Percentiles rank a stretch among this genome's conserved stretches.
These are phyloP conservation scores for Ameiurus melas DNA, from an alignment of 2,113 vertebrate species.

Conservation along the genomic window DNA sequence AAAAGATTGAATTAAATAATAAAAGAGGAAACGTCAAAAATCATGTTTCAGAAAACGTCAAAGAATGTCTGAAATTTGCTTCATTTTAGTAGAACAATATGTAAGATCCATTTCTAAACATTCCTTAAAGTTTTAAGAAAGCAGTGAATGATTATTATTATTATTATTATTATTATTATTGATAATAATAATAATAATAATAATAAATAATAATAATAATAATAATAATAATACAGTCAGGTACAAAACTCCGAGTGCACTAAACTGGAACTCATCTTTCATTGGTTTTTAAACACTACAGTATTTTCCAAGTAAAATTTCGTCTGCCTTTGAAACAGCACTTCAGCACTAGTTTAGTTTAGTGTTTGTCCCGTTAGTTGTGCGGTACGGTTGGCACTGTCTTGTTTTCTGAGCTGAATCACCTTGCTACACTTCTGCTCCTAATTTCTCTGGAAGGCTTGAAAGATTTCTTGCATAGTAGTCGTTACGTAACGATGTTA, in stretches of 20 bases:
- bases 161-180: not conserved
- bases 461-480: not conserved
- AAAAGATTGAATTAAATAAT: not conserved
- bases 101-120: conserved; percentile 52
- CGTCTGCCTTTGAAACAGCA: not conserved
- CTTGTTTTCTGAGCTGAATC: not conserved
- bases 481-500: no score
- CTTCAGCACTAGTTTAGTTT: not conserved
- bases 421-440: not conserved
- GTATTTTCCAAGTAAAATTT: not conserved
- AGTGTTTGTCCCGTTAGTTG: not conserved
- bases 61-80: conserved; percentile 44
- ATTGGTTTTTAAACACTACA: not conserved
- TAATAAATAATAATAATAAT: conserved; percentile 67
- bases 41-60: conserved; percentile 49
- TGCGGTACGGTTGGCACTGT: not conserved
- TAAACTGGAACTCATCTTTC: not conserved
- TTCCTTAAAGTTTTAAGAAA: conserved; percentile 72
- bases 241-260: conserved; percentile 19
- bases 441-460: not conserved
- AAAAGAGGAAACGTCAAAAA: conserved; percentile 17
- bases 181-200: no score
- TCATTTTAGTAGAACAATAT: not conserved
- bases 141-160: not conserved
- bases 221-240: conserved; percentile 63